These are phyloP conservation scores for Bubo bubo DNA, from an alignment of 2,113 vertebrate species.

Conservation along the genomic window DNA sequence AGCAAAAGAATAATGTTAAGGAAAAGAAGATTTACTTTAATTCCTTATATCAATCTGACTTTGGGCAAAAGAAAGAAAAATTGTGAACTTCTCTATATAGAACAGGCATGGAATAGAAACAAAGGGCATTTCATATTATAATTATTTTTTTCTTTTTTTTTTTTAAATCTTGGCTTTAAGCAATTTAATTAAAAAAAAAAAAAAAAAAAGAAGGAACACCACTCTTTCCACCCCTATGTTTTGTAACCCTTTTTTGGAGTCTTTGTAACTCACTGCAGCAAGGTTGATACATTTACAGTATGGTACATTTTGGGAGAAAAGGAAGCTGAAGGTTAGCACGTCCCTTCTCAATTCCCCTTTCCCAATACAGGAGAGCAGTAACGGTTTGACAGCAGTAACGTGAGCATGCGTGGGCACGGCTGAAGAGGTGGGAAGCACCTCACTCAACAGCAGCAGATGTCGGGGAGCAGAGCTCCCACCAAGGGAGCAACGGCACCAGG, in stretches of 20 bases:
- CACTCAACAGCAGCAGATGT: background rate
- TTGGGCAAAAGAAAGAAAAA: background rate
- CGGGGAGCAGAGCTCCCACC: background rate
- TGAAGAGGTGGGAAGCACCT: background rate
- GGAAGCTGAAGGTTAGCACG: background rate
- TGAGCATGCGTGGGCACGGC: accelerated
- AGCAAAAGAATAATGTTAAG: background rate
- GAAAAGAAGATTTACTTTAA: background rate
- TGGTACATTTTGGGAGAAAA: background rate
- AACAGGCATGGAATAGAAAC: background rate
- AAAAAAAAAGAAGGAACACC: background rate
- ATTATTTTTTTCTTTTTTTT: background rate
- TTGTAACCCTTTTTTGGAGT: background rate
- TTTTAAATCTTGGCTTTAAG: background rate
- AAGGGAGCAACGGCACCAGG: background rate
- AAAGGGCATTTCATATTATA: background rate
- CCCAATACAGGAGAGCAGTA: background rate
- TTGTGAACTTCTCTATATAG: background rate
- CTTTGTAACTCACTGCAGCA: background rate
- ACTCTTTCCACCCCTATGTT: background rate
- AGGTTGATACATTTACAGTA: background rate
- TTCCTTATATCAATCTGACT: background rate
- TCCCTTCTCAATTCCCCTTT: background rate
- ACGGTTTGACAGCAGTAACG: background rate
- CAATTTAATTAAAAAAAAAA: background rate